Conservation (phyloP, 1,140 invertebrate genomes). For the Megathymus violae region DNA sequence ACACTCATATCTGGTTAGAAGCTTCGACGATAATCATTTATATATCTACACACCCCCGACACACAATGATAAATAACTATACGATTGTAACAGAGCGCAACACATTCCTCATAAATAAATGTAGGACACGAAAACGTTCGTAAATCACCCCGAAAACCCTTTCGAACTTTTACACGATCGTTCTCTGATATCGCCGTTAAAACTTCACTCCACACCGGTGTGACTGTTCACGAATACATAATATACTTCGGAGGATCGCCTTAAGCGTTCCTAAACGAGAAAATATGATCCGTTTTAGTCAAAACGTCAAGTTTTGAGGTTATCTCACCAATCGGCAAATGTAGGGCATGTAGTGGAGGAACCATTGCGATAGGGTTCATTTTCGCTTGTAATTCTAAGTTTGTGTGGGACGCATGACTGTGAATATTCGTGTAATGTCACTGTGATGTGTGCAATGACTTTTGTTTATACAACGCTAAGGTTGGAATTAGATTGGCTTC, state of each 20-base stretch:
- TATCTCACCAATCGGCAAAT: conserved; percentile 73
- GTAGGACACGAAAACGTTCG: conserved; percentile 1
- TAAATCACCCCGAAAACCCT: conserved; percentile 11
- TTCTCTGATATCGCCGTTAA: not conserved
- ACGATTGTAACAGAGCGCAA: conserved; percentile 40
- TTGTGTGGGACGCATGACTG: conserved; percentile 53
- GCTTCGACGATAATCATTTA: conserved; percentile 30
- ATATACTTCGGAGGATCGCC: not conserved
- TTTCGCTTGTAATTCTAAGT: conserved; percentile 49
- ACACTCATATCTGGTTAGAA: conserved; percentile 58
- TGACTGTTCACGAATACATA: not conserved
- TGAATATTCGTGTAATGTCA: not conserved
- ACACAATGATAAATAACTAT: conserved; percentile 57
- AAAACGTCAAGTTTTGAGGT: conserved; percentile 74
- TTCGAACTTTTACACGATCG: conserved; percentile 1
- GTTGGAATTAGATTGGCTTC: not conserved
- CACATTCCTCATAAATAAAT: conserved; percentile 36
- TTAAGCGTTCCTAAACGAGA: conserved; percentile 12
- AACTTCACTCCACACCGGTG: not conserved
- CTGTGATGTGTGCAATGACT: conserved; percentile 1
- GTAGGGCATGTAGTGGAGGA: conserved; percentile 68
- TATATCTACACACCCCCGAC: conserved; percentile 36
- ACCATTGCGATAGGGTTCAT: conserved; percentile 59
- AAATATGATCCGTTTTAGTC: conserved; percentile 49
- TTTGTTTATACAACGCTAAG: not conserved